These are phyloP conservation scores for Porites lobata DNA, from an alignment of 92 coral and sea anemone genomes.

Conservation along the genomic window DNA sequence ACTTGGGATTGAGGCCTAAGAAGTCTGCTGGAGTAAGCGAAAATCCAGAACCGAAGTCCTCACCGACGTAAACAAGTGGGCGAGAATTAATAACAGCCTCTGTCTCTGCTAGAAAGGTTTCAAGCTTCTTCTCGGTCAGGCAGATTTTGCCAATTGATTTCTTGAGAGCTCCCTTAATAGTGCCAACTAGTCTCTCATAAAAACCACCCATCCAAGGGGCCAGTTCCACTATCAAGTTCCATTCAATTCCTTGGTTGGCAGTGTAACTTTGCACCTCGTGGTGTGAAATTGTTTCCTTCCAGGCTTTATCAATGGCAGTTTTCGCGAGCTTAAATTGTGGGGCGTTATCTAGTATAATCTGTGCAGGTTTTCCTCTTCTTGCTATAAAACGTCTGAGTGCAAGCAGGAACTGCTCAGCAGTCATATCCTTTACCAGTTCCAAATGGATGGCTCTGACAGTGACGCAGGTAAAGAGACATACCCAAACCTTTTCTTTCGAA, in stretches of 20 bases:
- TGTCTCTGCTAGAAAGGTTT: constrained; percentile 20
- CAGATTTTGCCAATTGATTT: too few species aligned
- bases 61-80: constrained; percentile 40
- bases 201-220: constrained; percentile 8
- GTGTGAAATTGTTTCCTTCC: constrained; percentile 1
- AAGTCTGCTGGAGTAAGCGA: constrained; percentile 20
- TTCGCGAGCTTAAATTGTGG: background rate
- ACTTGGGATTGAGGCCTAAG: background rate
- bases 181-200: constrained; percentile 1
- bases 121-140: background rate
- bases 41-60: constrained; percentile 22
- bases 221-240: constrained; percentile 1
- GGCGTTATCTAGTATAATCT: background rate
- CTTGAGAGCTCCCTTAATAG: background rate
- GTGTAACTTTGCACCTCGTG: background rate
- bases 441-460: background rate
- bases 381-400: background rate
- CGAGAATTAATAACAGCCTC: constrained; percentile 9
- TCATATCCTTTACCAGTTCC: background rate
- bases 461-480: background rate
- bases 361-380: background rate
- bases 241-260: background rate
- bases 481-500: background rate
- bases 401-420: constrained; percentile 13
- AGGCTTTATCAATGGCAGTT: background rate